Evolutionary conservation across 2,113 vertebrate genomes (phyloP), one percentile per base, ranked within the genome.

Genomic region (Excalfactoria chinensis): DNA sequence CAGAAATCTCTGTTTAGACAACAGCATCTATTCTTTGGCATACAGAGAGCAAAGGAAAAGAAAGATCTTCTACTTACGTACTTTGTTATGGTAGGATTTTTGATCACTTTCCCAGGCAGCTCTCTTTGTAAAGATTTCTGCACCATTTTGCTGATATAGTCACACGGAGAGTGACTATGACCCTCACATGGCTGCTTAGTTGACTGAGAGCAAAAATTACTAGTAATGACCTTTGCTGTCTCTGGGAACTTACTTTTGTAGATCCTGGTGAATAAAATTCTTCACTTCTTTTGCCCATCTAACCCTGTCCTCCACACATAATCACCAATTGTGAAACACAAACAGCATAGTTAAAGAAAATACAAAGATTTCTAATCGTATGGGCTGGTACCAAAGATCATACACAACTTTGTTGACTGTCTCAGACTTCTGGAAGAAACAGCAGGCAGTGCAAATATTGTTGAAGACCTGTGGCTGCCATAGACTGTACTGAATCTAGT

Each of bases 1-100:
- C 53, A 97, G 82, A 84, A 94, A 93, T 92, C 53, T 91, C 44
- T 89, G 37, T 96, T 94, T 94, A 90, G 23, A 71, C 89, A 88
- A 92, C 74, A 92, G 67, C 34, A 90, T 11, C 75, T 91, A 71
- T 94, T 92, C n/a, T 84, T 82, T 20, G 37, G 12, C 49, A 80
- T 26, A 88, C 46, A 78, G n/a, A 92, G 69, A 82, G 48, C 58
- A 88, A 21, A 87, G 66, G 44, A 84, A 74, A 86, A 79, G 40
- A 94, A 96, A 91, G 41, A 49, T 78, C 74, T 88, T 64, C 37
- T 71, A 25, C 13, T 32, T 86, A 66, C 7, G 40, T 66, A 41
- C 25, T 62, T 32, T 71, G 30, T 37, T 93, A 64, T 9, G 88
- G 74, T 37, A 89, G 62, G 11, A 60, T 89, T 69, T 84, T 64